Conservation (phyloP, 2,113 vertebrate genomes). For the Protomyctophum bolini region DNA sequence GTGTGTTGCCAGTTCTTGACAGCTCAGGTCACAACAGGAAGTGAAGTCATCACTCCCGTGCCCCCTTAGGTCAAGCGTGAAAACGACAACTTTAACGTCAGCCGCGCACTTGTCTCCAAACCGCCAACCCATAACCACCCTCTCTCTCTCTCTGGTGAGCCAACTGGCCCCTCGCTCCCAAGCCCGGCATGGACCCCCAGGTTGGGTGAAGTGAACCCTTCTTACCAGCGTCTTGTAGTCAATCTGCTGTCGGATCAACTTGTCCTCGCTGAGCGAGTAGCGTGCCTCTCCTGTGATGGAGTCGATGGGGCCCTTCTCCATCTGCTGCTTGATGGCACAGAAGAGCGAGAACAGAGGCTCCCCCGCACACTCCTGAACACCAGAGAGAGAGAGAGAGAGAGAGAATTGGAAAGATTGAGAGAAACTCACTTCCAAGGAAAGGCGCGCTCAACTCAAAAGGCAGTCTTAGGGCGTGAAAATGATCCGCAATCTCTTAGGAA, state of each 20-base stretch:
- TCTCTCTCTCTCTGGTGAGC: conserved; percentile 14
- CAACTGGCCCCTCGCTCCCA: conserved; percentile 1
- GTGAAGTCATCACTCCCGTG: conserved; percentile 52
- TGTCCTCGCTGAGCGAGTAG: conserved; percentile 97
- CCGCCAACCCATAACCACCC: conserved; percentile 60
- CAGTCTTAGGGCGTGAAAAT: too few species aligned
- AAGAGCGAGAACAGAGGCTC: conserved; percentile 99
- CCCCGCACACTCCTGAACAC: conserved; percentile 91
- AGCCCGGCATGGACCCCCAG: conserved; percentile 23
- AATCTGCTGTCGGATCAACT: conserved; percentile 98
- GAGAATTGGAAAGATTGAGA: not conserved
- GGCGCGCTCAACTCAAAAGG: too few species aligned
- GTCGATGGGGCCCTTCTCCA: conserved; percentile 96
- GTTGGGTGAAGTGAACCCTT: conserved; percentile 37
- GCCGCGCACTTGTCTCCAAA: conserved; percentile 44
- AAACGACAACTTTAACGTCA: conserved; percentile 50
- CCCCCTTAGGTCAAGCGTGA: conserved; percentile 59
- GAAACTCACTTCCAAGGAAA: too few species aligned
- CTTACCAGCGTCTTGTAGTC: conserved; percentile 98
- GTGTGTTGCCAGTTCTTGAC: conserved; percentile 56
- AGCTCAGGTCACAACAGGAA: conserved; percentile 57
- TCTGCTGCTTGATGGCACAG: conserved; percentile 98
- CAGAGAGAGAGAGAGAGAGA: conserved; percentile 1
- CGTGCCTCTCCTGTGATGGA: conserved; percentile 96
- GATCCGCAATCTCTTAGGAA: too few species aligned